Conservation (phyloP, 2,888 invertebrate species). For the Digitonthophagus gazella region DNA sequence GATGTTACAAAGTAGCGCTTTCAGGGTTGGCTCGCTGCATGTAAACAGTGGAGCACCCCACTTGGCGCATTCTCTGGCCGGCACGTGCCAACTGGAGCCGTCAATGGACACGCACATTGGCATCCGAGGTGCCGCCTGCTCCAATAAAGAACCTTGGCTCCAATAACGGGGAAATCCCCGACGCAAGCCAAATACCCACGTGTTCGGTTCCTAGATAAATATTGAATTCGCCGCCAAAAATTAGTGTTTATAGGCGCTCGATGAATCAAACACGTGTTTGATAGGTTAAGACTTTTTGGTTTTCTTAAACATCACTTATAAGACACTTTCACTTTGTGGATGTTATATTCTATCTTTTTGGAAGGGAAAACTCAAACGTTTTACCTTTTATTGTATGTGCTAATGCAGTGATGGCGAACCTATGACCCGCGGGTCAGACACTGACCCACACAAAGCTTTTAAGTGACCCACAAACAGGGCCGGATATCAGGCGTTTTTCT, state of each 20-base stretch:
- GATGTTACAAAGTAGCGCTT: conserved; percentile 15
- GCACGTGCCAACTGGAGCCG: conserved; percentile 48
- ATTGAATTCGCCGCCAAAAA: conserved; percentile 29
- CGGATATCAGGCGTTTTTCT: too few species aligned
- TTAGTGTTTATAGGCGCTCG: not conserved
- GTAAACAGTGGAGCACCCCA: conserved; percentile 40
- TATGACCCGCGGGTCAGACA: too few species aligned
- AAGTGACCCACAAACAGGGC: too few species aligned
- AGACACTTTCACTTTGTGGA: too few species aligned
- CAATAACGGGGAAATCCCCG: conserved; percentile 41
- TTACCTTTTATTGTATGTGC: too few species aligned
- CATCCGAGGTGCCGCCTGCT: conserved; percentile 36
- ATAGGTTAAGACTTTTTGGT: too few species aligned
- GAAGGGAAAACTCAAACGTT: too few species aligned
- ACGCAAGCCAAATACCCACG: conserved; percentile 43
- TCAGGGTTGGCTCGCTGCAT: conserved; percentile 35
- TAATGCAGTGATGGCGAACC: too few species aligned
- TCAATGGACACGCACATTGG: conserved; percentile 43
- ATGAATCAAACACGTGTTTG: not conserved
- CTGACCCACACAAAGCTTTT: too few species aligned
- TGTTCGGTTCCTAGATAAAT: conserved; percentile 37
- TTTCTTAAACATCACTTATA: too few species aligned
- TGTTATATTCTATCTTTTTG: too few species aligned
- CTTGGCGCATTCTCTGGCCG: conserved; percentile 43
- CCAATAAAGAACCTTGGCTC: conserved; percentile 42